Conservation (phyloP, 2,888 invertebrate species). For the Leucophenga montana region DNA sequence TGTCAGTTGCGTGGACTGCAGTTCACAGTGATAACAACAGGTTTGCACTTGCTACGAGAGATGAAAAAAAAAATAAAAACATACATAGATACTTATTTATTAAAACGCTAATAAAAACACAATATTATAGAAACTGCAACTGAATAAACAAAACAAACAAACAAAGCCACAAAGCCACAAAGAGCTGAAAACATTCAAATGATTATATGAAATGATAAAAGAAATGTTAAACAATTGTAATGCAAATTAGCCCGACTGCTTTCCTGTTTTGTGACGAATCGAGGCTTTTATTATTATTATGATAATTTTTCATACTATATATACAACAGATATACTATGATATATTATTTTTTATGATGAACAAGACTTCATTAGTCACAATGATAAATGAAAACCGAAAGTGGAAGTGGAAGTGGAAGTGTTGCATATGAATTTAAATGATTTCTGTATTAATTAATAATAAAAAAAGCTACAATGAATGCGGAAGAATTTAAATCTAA, state of each 20-base stretch:
- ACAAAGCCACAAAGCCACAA: constrained; percentile 19
- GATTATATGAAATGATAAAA: constrained; percentile 15
- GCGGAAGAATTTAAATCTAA: constrained; percentile 48
- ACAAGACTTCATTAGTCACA: constrained; percentile 55
- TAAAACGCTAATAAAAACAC: not conserved
- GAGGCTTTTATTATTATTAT: constrained; percentile 46
- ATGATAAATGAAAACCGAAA: constrained; percentile 54
- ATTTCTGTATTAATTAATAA: constrained; percentile 12
- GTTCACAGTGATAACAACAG: constrained; percentile 48
- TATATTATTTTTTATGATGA: not conserved
- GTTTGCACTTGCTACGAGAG: constrained; percentile 52
- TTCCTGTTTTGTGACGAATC: constrained; percentile 31
- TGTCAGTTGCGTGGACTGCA: no score
- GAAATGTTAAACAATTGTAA: constrained; percentile 48
- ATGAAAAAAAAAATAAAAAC: constrained; percentile 19
- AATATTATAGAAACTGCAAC: constrained; percentile 21
- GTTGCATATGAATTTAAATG: not conserved
- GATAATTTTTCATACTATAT: not conserved
- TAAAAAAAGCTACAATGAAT: constrained; percentile 49
- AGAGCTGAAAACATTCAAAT: not conserved
- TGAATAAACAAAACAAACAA: constrained; percentile 37
- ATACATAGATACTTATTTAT: no score
- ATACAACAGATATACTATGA: not conserved
- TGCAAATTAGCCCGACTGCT: constrained; percentile 49
- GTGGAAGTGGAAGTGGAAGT: constrained; percentile 39